A percentile compares a stretch with the other conserved stretches of the same genome.
Evolutionary conservation across 2,113 vertebrate genomes (phyloP).

Genomic region (Syngnathus scovelli): DNA sequence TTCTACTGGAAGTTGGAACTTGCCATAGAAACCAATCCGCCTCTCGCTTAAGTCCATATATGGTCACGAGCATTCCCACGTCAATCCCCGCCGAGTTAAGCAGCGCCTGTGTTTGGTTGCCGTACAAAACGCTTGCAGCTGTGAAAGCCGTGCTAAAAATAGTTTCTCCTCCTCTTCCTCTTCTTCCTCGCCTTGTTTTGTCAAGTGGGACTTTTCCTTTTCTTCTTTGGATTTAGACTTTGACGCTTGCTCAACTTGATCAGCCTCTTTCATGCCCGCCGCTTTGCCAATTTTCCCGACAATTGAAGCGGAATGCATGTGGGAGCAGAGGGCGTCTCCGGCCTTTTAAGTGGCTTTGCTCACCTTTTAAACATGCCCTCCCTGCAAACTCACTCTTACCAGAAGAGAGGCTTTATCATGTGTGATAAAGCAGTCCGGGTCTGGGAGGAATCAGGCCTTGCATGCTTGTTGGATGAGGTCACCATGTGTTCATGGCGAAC

Average conservation of each 20-base stretch:
- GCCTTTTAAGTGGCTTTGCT: slow-evolving; percentile 47
- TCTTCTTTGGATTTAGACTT: slow-evolving; percentile 40
- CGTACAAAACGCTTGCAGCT: slow-evolving; percentile 38
- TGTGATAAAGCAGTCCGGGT: slow-evolving; percentile 61
- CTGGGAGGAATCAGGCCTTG: slow-evolving; percentile 61
- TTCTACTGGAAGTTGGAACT: slow-evolving; percentile 21
- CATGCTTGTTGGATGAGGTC: slow-evolving; percentile 71
- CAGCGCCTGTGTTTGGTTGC: slow-evolving; percentile 17
- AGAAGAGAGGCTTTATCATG: slow-evolving; percentile 65
- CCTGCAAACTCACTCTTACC: slow-evolving; percentile 26
- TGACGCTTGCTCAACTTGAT: slow-evolving; percentile 60
- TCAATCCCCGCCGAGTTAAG: slow-evolving; percentile 1
- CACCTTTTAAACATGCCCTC: slow-evolving; percentile 32
- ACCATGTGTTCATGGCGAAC: slow-evolving; percentile 56
- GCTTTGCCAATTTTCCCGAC: slow-evolving; percentile 68
- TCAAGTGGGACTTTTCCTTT: slow-evolving; percentile 50
- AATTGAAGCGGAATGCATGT: slow-evolving; percentile 66
- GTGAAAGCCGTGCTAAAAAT: slow-evolving; percentile 56
- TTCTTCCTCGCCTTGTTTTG: slow-evolving; percentile 39
- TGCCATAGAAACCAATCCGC: slow-evolving; percentile 15
- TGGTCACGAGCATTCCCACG: slow-evolving; percentile 11
- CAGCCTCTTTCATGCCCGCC: slow-evolving; percentile 47
- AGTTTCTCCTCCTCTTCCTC: slow-evolving; percentile 22
- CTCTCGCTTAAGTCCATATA: slow-evolving; percentile 20
- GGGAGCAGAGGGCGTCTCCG: slow-evolving; percentile 41